A percentile compares a stretch with the other conserved stretches of the same genome.
These are phyloP conservation scores for Paramuricea clavata DNA, from an alignment of 92 coral and sea anemone genomes.

Conservation along the genomic window DNA sequence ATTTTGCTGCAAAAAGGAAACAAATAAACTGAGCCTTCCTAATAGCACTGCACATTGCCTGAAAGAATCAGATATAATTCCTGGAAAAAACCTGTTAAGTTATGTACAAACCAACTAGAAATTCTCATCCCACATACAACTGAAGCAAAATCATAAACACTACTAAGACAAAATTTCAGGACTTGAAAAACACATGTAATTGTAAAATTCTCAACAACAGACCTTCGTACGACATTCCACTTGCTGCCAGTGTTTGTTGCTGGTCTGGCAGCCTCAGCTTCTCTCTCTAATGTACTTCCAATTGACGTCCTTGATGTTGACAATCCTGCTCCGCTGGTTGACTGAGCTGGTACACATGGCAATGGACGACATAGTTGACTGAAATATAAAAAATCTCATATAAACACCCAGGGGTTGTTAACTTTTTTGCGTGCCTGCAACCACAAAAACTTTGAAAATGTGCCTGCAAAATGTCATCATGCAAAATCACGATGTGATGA, in stretches of 20 bases:
- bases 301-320: slow-evolving; percentile 13
- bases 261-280: background rate
- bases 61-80: no score
- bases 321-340: background rate
- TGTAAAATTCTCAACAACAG: background rate
- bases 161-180: no score
- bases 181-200: no score
- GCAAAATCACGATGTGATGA: no score
- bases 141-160: no score
- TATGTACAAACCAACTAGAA: no score
- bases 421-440: no score
- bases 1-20: slow-evolving; percentile 78
- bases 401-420: no score
- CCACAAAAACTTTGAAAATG: no score
- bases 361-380: slow-evolving; percentile 45
- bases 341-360: slow-evolving; percentile 24
- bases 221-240: slow-evolving; percentile 50
- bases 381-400: background rate
- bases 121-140: no score
- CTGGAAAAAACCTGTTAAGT: no score
- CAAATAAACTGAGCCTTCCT: background rate
- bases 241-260: slow-evolving; percentile 19
- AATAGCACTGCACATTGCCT: background rate
- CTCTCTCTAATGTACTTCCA: slow-evolving; percentile 38
- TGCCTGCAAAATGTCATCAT: no score